Evolutionary conservation across 2,888 invertebrate genomes (phyloP).

Genomic region (Neoscelio sp.): DNA sequence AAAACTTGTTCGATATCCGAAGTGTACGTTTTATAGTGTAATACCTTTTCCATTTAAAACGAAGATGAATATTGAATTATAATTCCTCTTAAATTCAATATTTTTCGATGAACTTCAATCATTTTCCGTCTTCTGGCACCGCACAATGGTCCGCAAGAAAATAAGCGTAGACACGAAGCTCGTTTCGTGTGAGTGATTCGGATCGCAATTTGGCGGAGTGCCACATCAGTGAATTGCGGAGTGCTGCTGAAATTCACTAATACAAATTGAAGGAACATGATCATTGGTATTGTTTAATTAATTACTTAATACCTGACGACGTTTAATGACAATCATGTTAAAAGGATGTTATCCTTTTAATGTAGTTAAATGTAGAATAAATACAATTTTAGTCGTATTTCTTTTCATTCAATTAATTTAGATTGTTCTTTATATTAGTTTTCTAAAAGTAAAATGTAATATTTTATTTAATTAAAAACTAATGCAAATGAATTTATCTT

Average conservation of each 20-base stretch:
- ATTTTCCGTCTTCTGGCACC: conserved; percentile 15
- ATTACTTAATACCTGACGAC: conserved; percentile 20
- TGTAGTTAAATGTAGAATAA: neutral
- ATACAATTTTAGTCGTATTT: too few species aligned
- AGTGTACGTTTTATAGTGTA: too few species aligned
- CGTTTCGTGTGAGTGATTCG: conserved; percentile 37
- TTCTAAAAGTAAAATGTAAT: too few species aligned
- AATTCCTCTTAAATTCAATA: conserved; percentile 3
- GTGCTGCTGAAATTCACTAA: conserved; percentile 39
- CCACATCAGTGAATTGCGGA: conserved; percentile 34
- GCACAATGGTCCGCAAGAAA: conserved; percentile 31
- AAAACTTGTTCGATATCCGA: too few species aligned
- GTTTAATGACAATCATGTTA: neutral
- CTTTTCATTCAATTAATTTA: too few species aligned
- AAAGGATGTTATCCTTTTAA: neutral
- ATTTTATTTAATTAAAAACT: too few species aligned
- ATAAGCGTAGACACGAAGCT: conserved; percentile 27
- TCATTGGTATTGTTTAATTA: conserved; percentile 46
- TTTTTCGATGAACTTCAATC: conserved; percentile 16
- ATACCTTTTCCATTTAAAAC: neutral
- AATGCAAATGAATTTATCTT: too few species aligned
- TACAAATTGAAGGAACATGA: conserved; percentile 45
- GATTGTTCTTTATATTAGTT: too few species aligned
- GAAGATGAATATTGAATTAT: neutral
- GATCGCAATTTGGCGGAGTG: conserved; percentile 43